A percentile compares a stretch with the other conserved stretches of the same genome.
Conservation (phyloP, 2,113 vertebrate species). For the Mustelus asterias region DNA sequence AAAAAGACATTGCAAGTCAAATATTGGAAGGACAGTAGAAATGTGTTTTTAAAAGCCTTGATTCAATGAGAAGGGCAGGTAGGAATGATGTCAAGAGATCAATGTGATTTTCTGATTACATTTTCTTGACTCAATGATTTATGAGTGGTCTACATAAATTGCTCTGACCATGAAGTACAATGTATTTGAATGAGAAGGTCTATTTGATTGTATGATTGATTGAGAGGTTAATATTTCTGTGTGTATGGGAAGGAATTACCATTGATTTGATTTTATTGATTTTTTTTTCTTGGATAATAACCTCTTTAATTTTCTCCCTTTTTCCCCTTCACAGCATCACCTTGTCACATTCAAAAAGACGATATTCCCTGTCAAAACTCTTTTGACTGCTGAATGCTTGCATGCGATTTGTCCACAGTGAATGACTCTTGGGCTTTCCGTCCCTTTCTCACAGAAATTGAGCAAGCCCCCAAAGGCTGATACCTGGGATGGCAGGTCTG, state of each 20-base stretch:
- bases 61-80: not conserved
- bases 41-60: not conserved
- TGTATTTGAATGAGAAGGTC: not conserved
- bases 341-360: not conserved
- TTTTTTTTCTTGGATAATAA: not conserved
- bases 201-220: not conserved
- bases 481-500: too few relatives aligned
- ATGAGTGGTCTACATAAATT: not conserved
- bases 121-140: constrained; percentile 12
- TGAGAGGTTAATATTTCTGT: not conserved
- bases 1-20: not conserved
- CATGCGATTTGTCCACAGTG: not conserved
- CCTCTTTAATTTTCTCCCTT: not conserved
- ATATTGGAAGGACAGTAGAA: not conserved
- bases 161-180: not conserved
- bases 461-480: not conserved
- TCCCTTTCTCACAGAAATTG: not conserved
- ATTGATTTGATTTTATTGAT: constrained; percentile 1
- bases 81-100: not conserved
- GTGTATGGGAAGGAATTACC: not conserved
- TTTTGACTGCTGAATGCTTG: not conserved
- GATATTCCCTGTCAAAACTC: not conserved
- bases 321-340: not conserved
- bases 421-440: not conserved
- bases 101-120: constrained; percentile 9